phyloP scores from a whole-genome alignment of 2,113 vertebrate species.

The Malurus cyaneus region DNA sequence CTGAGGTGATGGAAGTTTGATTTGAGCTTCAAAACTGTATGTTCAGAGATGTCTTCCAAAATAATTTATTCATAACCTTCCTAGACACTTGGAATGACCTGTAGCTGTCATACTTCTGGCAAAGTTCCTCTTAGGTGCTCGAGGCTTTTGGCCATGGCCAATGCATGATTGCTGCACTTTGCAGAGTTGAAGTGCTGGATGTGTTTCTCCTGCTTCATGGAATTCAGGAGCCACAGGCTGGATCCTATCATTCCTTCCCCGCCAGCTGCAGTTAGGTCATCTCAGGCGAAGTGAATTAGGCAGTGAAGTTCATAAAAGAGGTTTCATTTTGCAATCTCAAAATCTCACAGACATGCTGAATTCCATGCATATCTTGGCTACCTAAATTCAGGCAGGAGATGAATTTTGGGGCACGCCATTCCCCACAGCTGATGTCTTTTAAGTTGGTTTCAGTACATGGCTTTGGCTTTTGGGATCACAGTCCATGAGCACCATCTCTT shows the following conservation, averaged over 20 bases:
- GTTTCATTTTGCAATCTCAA: not conserved
- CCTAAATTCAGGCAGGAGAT: not conserved
- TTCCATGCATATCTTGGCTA: not conserved
- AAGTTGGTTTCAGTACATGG: not conserved
- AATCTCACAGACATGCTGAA: not conserved
- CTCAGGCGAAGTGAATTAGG: not conserved
- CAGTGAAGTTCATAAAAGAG: not conserved
- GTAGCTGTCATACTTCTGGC: not conserved
- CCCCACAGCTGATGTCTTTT: not conserved
- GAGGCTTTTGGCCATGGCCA: not conserved
- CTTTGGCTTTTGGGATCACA: not conserved
- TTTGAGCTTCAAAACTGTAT: not conserved
- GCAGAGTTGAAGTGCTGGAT: not conserved
- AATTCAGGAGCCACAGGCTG: not conserved
- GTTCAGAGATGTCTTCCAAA: not conserved
- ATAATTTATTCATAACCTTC: not conserved
- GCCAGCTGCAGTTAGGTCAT: not conserved
- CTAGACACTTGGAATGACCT: not conserved
- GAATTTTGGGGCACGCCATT: not conserved
- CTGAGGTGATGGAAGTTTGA: not conserved
- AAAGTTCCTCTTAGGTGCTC: not conserved
- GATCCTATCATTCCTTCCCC: not conserved
- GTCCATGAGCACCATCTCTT: not conserved
- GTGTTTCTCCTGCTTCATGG: not conserved
- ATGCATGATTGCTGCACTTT: fast-evolving